Evolutionary conservation across 2,113 vertebrate genomes (phyloP).

Genomic region (Anseranas semipalmata): DNA sequence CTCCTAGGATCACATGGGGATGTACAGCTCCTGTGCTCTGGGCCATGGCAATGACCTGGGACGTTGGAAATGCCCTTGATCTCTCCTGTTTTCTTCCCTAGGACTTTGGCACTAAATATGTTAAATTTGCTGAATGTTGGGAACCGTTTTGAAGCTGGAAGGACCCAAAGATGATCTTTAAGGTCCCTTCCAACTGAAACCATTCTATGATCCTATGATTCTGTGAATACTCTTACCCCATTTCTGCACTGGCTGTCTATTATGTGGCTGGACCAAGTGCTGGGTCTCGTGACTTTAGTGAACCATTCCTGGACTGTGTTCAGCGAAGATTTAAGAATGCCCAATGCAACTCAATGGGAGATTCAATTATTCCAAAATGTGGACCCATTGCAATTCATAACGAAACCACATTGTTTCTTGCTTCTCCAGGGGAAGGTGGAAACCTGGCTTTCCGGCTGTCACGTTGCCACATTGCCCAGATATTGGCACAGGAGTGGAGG

Average conservation of each 20-base stretch:
- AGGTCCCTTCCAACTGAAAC: background rate
- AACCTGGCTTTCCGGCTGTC: background rate
- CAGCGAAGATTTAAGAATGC: background rate
- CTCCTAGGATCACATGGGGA: background rate
- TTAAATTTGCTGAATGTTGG: background rate
- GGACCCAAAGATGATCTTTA: background rate
- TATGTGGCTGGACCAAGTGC: background rate
- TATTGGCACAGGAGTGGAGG: fast-evolving
- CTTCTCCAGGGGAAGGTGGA: background rate
- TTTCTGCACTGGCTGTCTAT: background rate
- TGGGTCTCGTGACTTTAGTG: background rate
- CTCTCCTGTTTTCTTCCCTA: background rate
- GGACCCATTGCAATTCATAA: background rate
- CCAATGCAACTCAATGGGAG: background rate
- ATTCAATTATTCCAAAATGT: background rate
- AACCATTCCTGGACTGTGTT: background rate
- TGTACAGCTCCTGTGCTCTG: background rate
- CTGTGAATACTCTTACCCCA: background rate
- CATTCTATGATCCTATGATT: background rate
- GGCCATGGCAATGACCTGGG: background rate
- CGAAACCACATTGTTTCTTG: background rate
- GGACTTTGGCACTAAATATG: background rate
- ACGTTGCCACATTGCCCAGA: background rate
- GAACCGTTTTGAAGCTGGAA: background rate
- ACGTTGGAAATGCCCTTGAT: background rate